Base-by-base conservation (phyloP, 2,888 invertebrate genomes). In the Athetis lepigone region DNA sequence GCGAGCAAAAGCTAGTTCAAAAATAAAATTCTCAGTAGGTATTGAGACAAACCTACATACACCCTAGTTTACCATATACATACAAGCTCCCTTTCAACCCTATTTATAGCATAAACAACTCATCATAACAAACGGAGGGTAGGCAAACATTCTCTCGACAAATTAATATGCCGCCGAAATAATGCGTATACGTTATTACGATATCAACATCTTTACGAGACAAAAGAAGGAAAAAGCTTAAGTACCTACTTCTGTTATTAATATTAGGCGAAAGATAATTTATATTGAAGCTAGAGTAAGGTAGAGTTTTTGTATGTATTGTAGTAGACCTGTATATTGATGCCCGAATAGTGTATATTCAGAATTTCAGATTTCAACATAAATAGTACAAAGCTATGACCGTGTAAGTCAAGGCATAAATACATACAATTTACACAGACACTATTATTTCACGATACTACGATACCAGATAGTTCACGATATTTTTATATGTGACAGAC, bases 81-180 rank as follows among this genome's bases (percentile, higher is more conserved):
- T 36, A 39, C 7, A 43, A 40, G 16, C 56, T 52, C 74, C 61
- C 75, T 47, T 50, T 33, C 3, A n/a, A 11, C 59, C 40, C 68
- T 61, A 61, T 61, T 52, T 52, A 54, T 74, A 49, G 33, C 56
- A 56, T 55, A 54, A 74, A 71, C 56, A 74, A 40, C 11, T n/a
- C 75, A 68, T 74, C 52, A 47, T 43, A 73, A 47, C 61, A 68
- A 45, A 74, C 49, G 43, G 49, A 68, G 62, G 70, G 69, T 49
- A 67, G 23, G 18, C 47, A 61, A 57, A 73, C 51, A 70, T 68
- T 39, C 23, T 21, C 39, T 6, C 18, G 57, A 45, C 51, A 68
- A 52, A 71, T 74, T 74, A 70, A 74, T 68, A 74, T 68, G 18
- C 25, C 47, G 45, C 27, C 43, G 47, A 49, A 61, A 74, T 66